Conservation (phyloP, 1,140 invertebrate genomes). For the Anadara kagoshimensis region DNA sequence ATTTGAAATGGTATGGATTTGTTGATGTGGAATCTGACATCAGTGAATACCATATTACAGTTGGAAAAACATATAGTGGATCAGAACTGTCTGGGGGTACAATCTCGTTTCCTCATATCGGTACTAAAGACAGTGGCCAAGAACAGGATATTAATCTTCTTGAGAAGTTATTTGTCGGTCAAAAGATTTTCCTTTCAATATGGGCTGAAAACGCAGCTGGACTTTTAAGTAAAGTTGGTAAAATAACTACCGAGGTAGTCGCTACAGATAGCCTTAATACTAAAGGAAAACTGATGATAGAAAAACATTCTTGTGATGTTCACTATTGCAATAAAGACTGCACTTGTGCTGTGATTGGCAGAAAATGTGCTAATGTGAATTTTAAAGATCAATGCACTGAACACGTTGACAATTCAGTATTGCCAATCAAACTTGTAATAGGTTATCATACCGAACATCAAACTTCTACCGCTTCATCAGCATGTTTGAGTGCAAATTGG, state of each 20-base stretch:
- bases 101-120: background rate
- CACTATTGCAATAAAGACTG: constrained; percentile 52
- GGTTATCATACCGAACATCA: constrained; percentile 1
- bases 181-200: constrained; percentile 16
- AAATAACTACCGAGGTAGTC: constrained; percentile 11
- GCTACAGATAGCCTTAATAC: background rate
- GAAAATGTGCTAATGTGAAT: constrained; percentile 26
- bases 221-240: constrained; percentile 1
- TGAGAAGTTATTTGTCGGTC: background rate
- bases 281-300: constrained; percentile 14
- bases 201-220: constrained; percentile 30
- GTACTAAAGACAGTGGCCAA: background rate
- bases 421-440: constrained; percentile 4
- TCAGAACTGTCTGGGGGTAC: constrained; percentile 29
- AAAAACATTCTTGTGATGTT: constrained; percentile 28
- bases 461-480: constrained; percentile 29
- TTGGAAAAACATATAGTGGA: constrained; percentile 12
- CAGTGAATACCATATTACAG: constrained; percentile 4
- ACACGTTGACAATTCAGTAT: background rate
- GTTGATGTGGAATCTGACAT: constrained; percentile 27
- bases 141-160: background rate
- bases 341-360: constrained; percentile 45
- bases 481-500: constrained; percentile 44
- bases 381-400: background rate
- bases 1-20: constrained; percentile 31